Conservation (phyloP, 23 tunicate genomes). For the Styela clava region DNA sequence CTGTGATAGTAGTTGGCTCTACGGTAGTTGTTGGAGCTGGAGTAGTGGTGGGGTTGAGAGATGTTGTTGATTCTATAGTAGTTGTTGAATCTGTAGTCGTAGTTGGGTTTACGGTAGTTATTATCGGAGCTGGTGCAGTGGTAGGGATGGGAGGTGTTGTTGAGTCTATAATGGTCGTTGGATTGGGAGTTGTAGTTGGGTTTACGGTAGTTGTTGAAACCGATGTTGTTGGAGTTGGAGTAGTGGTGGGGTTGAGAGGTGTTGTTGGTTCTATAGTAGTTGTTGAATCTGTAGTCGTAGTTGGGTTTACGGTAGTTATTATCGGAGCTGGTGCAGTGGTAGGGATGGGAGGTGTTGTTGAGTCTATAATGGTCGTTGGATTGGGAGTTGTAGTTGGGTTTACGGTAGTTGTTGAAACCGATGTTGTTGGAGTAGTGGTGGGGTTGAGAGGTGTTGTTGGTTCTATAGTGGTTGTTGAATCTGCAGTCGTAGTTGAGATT, state of each 20-base stretch:
- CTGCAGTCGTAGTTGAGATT: neutral
- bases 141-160: neutral
- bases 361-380: too few species aligned
- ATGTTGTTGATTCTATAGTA: neutral
- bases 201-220: neutral
- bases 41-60: neutral
- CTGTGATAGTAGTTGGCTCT: neutral
- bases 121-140: neutral
- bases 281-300: neutral
- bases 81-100: neutral
- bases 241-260: neutral
- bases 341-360: neutral
- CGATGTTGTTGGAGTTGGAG: neutral
- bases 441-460: neutral
- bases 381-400: neutral
- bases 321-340: neutral
- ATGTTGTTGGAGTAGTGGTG: neutral
- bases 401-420: neutral
- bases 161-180: too few species aligned
- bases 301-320: neutral
- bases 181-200: neutral
- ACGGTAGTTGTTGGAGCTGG: neutral
- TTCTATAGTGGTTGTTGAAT: neutral
- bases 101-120: neutral
- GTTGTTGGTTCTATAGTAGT: neutral